Evolutionary conservation across 1,140 invertebrate species (phyloP).

Genomic region (Bombus picipes): DNA sequence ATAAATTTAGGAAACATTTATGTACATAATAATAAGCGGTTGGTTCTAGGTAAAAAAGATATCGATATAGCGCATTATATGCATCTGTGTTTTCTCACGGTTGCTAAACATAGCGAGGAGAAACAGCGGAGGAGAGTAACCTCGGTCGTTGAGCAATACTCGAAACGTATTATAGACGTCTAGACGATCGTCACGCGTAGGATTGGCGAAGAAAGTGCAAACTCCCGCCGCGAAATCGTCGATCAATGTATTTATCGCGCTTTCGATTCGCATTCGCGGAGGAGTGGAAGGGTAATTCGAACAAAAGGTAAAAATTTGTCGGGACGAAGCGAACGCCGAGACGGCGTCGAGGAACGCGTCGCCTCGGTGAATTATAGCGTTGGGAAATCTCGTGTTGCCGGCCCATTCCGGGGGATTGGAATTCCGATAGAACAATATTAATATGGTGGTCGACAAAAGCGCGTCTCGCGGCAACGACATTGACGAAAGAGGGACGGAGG

Average conservation of each 20-base stretch:
- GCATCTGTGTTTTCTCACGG: background rate
- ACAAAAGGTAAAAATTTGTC: slow-evolving; percentile 23
- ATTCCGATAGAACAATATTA: slow-evolving; percentile 68
- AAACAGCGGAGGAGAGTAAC: background rate
- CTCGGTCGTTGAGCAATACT: background rate
- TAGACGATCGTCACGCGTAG: no score
- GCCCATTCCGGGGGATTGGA: slow-evolving; percentile 44
- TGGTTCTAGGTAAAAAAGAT: no score
- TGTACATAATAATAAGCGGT: no score
- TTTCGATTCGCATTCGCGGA: no score
- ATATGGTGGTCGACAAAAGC: slow-evolving; percentile 51
- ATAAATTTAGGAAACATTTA: background rate
- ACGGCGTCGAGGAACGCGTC: background rate
- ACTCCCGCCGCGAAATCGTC: no score
- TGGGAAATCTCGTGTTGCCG: slow-evolving; percentile 40
- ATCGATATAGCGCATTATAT: background rate
- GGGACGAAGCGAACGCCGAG: background rate
- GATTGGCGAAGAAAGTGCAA: no score
- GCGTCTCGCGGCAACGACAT: slow-evolving; percentile 34
- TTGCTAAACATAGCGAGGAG: slow-evolving; percentile 1
- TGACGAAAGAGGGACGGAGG: slow-evolving; percentile 21
- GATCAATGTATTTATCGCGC: no score
- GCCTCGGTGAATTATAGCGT: slow-evolving; percentile 53
- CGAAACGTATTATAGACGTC: background rate
- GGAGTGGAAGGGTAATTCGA: no score